Base-by-base conservation (phyloP, 2,113 vertebrate genomes). In the Siniperca knerii region DNA sequence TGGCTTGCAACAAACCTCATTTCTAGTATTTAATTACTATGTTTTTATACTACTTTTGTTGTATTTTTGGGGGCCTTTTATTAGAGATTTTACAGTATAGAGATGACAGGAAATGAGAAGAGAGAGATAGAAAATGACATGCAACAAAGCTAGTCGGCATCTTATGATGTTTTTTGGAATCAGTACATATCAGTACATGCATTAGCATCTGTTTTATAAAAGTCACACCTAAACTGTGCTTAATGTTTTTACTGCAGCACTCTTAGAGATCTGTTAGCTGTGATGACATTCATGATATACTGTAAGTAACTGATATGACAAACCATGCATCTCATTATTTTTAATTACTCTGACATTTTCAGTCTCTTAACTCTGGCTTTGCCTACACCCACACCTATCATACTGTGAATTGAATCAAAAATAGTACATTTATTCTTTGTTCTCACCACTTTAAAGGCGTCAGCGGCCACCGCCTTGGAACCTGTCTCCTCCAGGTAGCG, bases 401-500 rank as follows among this genome's bases (percentile, higher is more conserved):
- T n/a, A 8, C 33, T 76, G 44, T 37, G n/a, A 81, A 57, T 2
- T 35, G n/a, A 61, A 74, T 40, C 0, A 62, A 64, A 81, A 35
- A 57, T 1, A 23, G 1, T 10, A 72, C 3, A 61, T 75, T 9
- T n/a, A n/a, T 50, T 58, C 1, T 46, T 33, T 44, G 29, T 70
- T 86, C 94, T 95, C 74, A 99, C 98, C 96, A 96, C 96, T 95
- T 97, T 98, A 91, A 99, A 99, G 71, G 97, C 96, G 77, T 97
- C 97, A 37, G 95, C 62, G 7, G 97, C 96, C 79, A 98, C 98
- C 29, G 97, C 97, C 76, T 96, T 96, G 29, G 97, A 93, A 48
- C 97, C 96, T 0, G 97, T 99, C 94, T 99, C 98, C 80, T 97
- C 96, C 88, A 99, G 93, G 90, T 99, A 99, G 71, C 92, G 97